phyloP scores from a whole-genome alignment of 2,797 vertebrate species.

The Malacoctenus gilli region DNA sequence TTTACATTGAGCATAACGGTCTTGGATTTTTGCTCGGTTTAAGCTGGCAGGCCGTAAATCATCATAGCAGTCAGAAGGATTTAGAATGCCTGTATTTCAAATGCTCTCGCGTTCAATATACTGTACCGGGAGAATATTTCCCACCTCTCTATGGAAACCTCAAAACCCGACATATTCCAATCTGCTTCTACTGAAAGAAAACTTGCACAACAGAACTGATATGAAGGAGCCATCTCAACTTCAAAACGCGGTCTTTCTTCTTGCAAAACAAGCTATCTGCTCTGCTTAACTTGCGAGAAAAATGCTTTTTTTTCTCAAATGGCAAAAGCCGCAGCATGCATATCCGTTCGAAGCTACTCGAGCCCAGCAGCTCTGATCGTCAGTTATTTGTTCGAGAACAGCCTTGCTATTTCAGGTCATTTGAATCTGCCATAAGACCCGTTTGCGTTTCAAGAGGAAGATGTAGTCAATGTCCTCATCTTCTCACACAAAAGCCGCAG shows the following conservation, averaged over 20 bases:
- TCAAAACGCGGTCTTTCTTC: too few relatives aligned
- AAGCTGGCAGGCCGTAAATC: constrained; percentile 49
- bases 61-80: constrained; percentile 39
- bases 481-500: constrained; percentile 34
- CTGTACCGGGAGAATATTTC: constrained; percentile 63
- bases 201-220: constrained; percentile 1
- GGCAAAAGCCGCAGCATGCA: constrained; percentile 10
- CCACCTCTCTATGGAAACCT: constrained; percentile 62
- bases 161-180: constrained; percentile 39
- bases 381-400: constrained; percentile 20
- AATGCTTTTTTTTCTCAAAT: constrained; percentile 25
- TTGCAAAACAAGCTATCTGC: too few relatives aligned
- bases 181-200: too few relatives aligned
- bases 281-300: too few relatives aligned
- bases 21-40: constrained; percentile 48
- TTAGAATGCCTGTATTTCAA: constrained; percentile 52
- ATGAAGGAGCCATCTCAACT: constrained; percentile 26
- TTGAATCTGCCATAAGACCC: constrained; percentile 23
- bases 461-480: constrained; percentile 26
- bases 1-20: constrained; percentile 55
- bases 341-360: constrained; percentile 17
- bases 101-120: constrained; percentile 21
- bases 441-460: constrained; percentile 8
- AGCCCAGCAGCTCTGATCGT: constrained; percentile 11
- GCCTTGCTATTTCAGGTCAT: constrained; percentile 25